These are phyloP conservation scores for Felis chaus DNA, from an alignment of 2,113 vertebrate species.

Conservation along the genomic window DNA sequence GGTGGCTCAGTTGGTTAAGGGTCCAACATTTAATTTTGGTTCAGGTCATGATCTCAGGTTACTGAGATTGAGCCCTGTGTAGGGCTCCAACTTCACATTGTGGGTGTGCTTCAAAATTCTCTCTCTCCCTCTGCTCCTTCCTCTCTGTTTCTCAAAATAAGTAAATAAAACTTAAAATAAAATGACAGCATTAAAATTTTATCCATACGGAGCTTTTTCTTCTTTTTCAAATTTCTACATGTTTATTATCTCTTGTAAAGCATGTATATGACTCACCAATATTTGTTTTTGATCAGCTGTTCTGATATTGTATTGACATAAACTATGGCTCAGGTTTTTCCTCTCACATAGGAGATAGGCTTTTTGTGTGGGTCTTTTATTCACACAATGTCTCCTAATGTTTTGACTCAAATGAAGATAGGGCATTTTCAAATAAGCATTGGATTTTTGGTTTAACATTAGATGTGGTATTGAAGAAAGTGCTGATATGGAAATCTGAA, in stretches of 20 bases:
- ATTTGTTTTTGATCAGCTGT: neutral
- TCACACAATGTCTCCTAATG: neutral
- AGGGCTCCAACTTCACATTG: too few relatives aligned
- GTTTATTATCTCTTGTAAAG: neutral
- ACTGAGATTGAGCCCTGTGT: too few relatives aligned
- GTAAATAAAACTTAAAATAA: neutral
- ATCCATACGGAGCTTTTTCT: neutral
- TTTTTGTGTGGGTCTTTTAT: neutral
- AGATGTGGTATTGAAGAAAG: neutral
- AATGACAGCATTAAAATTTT: conserved; percentile 18
- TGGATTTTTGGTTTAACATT: neutral
- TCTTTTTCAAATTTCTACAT: neutral
- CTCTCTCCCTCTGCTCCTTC: too few relatives aligned
- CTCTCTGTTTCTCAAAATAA: too few relatives aligned
- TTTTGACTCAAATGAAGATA: conserved; percentile 9
- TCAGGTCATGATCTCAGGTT: too few relatives aligned
- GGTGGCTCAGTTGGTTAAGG: too few relatives aligned
- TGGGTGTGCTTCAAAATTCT: too few relatives aligned
- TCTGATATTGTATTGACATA: neutral
- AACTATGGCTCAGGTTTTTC: neutral
- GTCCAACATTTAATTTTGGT: too few relatives aligned
- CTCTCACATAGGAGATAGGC: neutral
- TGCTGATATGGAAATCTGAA: neutral
- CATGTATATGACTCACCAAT: neutral
- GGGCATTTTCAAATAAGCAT: neutral